Conservation (phyloP, 2,888 invertebrate genomes). For the Cecidostiba fungosa region DNA sequence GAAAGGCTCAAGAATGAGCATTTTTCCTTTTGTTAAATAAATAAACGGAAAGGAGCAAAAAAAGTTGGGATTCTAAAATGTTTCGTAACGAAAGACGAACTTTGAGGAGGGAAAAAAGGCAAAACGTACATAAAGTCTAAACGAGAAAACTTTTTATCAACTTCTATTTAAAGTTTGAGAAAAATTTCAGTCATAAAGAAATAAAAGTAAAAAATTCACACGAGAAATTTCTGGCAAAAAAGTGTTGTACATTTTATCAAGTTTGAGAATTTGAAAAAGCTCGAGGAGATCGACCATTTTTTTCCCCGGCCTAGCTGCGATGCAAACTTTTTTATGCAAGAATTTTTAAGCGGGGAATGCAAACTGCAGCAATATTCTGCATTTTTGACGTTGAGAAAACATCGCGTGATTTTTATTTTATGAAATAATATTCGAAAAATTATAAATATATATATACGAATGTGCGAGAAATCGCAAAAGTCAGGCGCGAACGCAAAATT, state of each 20-base stretch:
- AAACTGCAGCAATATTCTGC: neutral
- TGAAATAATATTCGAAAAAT: neutral
- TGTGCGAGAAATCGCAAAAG: conserved; percentile 18
- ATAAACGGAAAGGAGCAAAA: conserved; percentile 27
- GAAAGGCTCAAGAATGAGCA: neutral
- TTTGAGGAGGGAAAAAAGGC: conserved; percentile 18
- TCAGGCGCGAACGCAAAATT: conserved; percentile 8
- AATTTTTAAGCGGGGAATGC: conserved; percentile 20
- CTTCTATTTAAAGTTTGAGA: conserved; percentile 58
- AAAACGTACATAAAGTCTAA: conserved; percentile 54
- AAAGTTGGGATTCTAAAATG: conserved; percentile 32
- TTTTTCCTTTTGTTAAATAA: conserved; percentile 44
- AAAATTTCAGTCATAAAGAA: conserved; percentile 54
- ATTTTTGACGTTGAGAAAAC: neutral
- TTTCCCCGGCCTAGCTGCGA: neutral
- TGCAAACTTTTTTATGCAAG: conserved; percentile 29
- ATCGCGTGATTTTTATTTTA: neutral
- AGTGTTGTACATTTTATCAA: conserved; percentile 50
- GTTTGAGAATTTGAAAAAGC: conserved; percentile 47
- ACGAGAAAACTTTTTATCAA: conserved; percentile 61
- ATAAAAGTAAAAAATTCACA: conserved; percentile 39
- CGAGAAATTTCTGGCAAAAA: conserved; percentile 38
- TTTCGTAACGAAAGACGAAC: conserved; percentile 39
- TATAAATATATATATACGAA: neutral
- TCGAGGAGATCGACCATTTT: conserved; percentile 25